phyloP scores from a whole-genome alignment of 2,888 invertebrate species.

The Tanytarsus gracilentus region DNA sequence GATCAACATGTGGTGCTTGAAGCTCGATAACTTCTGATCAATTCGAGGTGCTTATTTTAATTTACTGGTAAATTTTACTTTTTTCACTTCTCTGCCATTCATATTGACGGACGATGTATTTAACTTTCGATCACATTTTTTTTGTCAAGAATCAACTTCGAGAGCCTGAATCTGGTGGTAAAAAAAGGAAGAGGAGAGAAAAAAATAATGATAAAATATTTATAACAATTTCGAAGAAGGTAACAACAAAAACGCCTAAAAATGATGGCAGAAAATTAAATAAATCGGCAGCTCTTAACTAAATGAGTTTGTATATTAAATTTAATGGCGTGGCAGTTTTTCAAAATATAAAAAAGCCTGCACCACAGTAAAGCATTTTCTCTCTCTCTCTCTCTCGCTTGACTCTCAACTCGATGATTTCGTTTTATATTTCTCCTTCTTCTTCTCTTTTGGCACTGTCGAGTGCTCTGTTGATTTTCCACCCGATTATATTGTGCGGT shows the following conservation, averaged over 20 bases:
- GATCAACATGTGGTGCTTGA: conserved; percentile 1
- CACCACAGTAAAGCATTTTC: conserved; percentile 12
- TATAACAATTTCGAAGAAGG: conserved; percentile 29
- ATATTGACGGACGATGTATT: too few relatives aligned
- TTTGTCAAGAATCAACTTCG: not conserved
- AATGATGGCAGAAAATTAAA: conserved; percentile 35
- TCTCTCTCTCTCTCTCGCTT: not conserved
- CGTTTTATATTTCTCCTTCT: not conserved
- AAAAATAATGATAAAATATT: conserved; percentile 28
- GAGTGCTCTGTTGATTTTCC: too few relatives aligned
- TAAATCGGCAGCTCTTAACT: conserved; percentile 46
- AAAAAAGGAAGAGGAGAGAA: not conserved
- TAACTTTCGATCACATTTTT: too few relatives aligned
- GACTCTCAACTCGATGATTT: not conserved
- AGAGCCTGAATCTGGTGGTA: not conserved
- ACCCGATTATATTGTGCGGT: too few relatives aligned
- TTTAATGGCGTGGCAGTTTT: conserved; percentile 46
- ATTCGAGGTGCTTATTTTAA: conserved; percentile 5
- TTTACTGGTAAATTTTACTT: not conserved
- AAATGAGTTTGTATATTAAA: conserved; percentile 46
- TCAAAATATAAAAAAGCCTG: conserved; percentile 35
- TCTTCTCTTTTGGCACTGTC: too few relatives aligned
- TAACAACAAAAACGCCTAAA: conserved; percentile 28
- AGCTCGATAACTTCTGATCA: not conserved
- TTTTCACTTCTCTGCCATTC: not conserved